Evolutionary conservation across 2,113 vertebrate species (phyloP), one percentile per base, ranked within the genome.

Genomic region (Chaenogobius annularis): DNA sequence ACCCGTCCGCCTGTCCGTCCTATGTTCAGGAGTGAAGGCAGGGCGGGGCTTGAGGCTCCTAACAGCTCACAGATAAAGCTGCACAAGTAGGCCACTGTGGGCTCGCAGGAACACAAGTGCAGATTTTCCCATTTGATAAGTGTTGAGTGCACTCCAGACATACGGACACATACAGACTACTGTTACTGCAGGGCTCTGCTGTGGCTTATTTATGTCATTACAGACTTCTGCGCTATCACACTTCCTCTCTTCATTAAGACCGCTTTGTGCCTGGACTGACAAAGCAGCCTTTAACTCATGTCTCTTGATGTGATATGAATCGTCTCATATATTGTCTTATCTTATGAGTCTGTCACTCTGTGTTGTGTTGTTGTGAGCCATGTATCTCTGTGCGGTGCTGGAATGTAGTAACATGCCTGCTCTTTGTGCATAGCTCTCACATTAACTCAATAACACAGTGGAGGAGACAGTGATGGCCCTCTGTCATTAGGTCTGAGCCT

Each of bases 111-210:
- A 87, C 87, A 75, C 64, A 22, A 54, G 68, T 67, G 66, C 20
- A 87, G 92, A 93, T 93, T 93, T 92, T 92, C 90, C 89, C 91
- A 91, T 80, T 90, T 64, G 92, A 93, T 93, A 92, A 87, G 72
- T 48, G 55, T 22, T 43, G 64, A 75, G 62, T 62, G 58, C 72
- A 61, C 69, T 62, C 69, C 56, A 68, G 59, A 70, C 77, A 31
- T 13, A 37, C 46, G 72, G 52, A 12, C 59, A 54, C 70, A 50
- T 69, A 74, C 26, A 55, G 26, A 63, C 68, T 69, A 66, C 10
- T 64, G 59, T 62, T 72, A 64, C 31, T 68, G 48, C 65, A 59
- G 61, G 68, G 26, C 26, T 74, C 66, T n/a, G 70, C 43, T 50
- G 69, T 37, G 61, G 58, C 37, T 15, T 59, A 77, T 59, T 76